phyloP scores from a whole-genome alignment of 2,113 vertebrate genomes.

The human region DNA sequence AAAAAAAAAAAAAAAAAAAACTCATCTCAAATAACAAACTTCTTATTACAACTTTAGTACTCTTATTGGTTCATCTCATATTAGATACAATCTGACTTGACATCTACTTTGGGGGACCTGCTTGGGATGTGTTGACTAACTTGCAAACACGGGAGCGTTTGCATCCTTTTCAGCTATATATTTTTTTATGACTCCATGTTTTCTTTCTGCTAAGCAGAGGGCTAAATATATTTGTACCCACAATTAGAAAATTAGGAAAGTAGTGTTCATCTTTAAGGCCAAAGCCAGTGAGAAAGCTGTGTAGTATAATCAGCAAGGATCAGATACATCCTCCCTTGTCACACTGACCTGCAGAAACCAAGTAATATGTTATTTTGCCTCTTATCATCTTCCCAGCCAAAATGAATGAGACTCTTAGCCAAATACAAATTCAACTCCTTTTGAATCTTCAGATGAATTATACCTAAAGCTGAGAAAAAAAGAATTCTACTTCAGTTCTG shows the following conservation, averaged over 20 bases:
- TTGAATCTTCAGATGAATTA: background rate
- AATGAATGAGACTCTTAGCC: background rate
- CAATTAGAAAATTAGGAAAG: background rate
- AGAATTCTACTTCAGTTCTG: background rate
- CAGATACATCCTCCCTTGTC: background rate
- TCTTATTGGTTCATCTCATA: background rate
- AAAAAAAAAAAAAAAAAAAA: background rate
- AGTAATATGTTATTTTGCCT: background rate
- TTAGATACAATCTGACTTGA: background rate
- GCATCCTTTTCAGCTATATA: background rate
- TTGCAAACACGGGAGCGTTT: background rate
- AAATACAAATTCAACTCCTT: background rate
- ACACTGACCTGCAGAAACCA: background rate
- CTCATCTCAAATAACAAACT: background rate
- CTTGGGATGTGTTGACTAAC: background rate
- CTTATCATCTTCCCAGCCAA: background rate
- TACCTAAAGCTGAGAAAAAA: background rate
- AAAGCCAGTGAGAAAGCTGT: background rate
- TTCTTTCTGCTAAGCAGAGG: background rate
- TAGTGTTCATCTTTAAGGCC: background rate
- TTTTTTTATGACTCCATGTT: background rate
- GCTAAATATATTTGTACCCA: background rate
- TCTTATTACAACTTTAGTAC: background rate
- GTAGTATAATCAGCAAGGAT: background rate
- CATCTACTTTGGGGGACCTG: background rate